A percentile compares a stretch with the other conserved stretches of the same genome.
These are phyloP conservation scores for Decapterus maruadsi DNA, from an alignment of 2,797 vertebrate species.

Conservation along the genomic window DNA sequence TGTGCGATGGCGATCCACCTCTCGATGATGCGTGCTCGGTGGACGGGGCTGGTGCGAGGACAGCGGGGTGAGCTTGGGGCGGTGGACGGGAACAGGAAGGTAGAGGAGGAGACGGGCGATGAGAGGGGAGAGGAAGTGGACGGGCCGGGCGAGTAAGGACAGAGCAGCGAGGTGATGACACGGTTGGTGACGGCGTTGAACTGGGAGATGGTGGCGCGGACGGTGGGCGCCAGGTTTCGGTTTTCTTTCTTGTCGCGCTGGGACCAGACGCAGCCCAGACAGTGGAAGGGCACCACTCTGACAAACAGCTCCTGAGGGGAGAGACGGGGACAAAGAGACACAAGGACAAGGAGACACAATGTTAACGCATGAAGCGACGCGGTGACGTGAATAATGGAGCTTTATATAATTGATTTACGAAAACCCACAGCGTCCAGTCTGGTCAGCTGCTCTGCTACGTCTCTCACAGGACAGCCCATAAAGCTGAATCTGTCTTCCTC, in stretches of 20 bases:
- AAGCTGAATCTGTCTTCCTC: conserved; percentile 70
- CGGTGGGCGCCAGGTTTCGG: conserved; percentile 81
- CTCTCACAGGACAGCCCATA: conserved; percentile 83
- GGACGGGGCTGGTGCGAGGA: conserved; percentile 65
- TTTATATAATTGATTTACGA: no score
- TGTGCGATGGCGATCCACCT: conserved; percentile 91
- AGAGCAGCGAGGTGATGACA: conserved; percentile 91
- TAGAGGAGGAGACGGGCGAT: conserved; percentile 44
- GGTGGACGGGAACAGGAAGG: conserved; percentile 60
- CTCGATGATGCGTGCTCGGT: conserved; percentile 88
- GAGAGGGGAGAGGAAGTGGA: conserved; percentile 63
- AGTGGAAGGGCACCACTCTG: conserved; percentile 88
- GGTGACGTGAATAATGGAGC: no score
- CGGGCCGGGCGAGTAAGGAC: conserved; percentile 50
- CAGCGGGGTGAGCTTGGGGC: conserved; percentile 63
- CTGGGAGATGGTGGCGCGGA: conserved; percentile 93
- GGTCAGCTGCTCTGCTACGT: conserved; percentile 91
- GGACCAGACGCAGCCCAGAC: conserved; percentile 93
- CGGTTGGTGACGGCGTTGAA: conserved; percentile 91
- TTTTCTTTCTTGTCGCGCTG: conserved; percentile 92
- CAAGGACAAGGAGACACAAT: no score
- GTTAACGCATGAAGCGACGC: no score
- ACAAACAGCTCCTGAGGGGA: conserved; percentile 88
- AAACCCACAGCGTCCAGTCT: conserved; percentile 88
- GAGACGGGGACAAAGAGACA: no score